Evolutionary conservation across 2,797 vertebrate species (phyloP).

Genomic region (Chaenodraco wilsoni): DNA sequence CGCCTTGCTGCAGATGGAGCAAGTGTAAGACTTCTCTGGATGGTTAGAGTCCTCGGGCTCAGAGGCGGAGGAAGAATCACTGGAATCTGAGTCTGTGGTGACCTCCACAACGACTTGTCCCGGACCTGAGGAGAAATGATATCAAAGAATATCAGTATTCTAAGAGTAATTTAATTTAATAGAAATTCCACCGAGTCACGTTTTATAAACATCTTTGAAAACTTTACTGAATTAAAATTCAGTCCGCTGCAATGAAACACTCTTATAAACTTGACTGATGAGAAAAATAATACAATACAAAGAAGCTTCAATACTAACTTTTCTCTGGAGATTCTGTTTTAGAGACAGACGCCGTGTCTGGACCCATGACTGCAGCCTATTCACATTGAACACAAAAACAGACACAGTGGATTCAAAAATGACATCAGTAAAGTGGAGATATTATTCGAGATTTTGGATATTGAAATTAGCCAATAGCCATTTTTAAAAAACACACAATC

Average conservation of each 20-base stretch:
- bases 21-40: conserved; percentile 51
- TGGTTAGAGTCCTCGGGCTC: conserved; percentile 33
- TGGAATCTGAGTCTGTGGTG: conserved; percentile 56
- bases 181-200: neutral
- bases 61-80: conserved; percentile 17
- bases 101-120: conserved; percentile 34
- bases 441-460: neutral
- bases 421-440: neutral
- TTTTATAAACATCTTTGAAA: neutral
- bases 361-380: conserved; percentile 68
- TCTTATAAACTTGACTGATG: neutral
- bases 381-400: conserved; percentile 15
- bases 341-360: conserved; percentile 46
- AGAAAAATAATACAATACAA: neutral
- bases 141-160: neutral
- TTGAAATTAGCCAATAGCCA: neutral
- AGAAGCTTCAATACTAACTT: conserved; percentile 55
- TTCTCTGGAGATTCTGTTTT: conserved; percentile 64
- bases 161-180: too few species aligned
- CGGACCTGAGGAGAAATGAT: conserved; percentile 45
- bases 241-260: neutral
- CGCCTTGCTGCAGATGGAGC: conserved; percentile 65
- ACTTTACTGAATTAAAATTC: neutral
- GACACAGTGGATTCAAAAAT: neutral
- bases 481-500: neutral